Evolutionary conservation across 1,140 invertebrate species (phyloP), one percentile per base, ranked within the genome.

Genomic region (Chlorops oryzae): DNA sequence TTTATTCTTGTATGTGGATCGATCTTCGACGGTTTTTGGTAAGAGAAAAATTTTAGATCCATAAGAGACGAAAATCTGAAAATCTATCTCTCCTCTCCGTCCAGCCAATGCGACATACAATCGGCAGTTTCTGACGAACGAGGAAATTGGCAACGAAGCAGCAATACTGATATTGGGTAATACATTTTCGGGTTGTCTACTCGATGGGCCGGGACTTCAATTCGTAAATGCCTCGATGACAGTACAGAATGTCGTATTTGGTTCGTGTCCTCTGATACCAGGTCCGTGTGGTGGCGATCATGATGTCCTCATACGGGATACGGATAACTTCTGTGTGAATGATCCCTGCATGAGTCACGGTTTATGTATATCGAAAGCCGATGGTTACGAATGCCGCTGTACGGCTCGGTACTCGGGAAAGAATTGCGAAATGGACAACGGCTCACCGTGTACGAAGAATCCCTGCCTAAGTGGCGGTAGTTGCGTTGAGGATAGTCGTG

Each of bases 281-380:
- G 80, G 80, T 59, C 78, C 79, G 59, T 90, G 88, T 87, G 65
- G 60, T 5, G 74, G 82, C 78, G 61, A 71, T 27, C 59, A 63
- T n/a, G 78, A 80, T 51, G 69, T 77, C 0, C 57, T 80, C n/a
- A 72, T 77, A 17, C 71, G 73, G 27, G 73, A 74, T 43, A 74
- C 77, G 20, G 77, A 79, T 50, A 85, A 89, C 72, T 80, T 81
- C 60, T 92, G 89, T 67, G 74, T 81, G 54, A 80, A 82, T 62
- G 85, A 88, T 60, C 87, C 88, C 7, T 92, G 89, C 72, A 82
- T 88, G 81, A 78, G 80, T 57, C 85, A 85, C 65, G 88, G 88
- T 47, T 81, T 79, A 48, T 91, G 88, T 70, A 81, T 87, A 40
- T 84, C 85, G 23, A 75, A 78, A 63, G 75, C 78, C 52, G 84